Evolutionary conservation across 1,140 invertebrate genomes (phyloP).

Genomic region (Megalonaias nervosa): DNA sequence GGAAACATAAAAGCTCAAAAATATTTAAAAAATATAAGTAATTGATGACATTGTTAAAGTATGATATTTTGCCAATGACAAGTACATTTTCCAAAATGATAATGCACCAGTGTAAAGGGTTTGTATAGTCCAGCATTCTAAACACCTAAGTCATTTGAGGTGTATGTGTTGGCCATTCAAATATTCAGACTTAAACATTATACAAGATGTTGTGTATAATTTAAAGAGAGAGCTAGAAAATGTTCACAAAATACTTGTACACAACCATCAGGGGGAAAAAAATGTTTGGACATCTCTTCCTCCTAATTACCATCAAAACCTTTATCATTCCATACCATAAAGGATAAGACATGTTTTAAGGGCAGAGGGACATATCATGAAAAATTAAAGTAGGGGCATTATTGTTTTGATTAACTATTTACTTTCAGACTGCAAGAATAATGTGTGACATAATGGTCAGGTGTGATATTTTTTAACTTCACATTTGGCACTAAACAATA

Average conservation of each 20-base stretch:
- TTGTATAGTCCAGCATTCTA: not conserved
- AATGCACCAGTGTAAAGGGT: conserved; percentile 11
- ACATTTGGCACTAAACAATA: too few species aligned
- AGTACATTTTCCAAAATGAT: conserved; percentile 23
- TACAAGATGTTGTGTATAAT: conserved; percentile 19
- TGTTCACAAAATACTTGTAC: not conserved
- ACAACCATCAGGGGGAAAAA: too few species aligned
- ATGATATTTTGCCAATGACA: conserved; percentile 10
- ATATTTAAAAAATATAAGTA: conserved; percentile 20
- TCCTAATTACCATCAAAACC: too few species aligned
- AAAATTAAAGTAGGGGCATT: too few species aligned
- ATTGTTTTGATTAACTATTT: too few species aligned
- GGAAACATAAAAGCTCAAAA: conserved; percentile 1
- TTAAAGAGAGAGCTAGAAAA: conserved; percentile 12
- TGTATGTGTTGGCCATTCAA: not conserved
- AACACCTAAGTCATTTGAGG: conserved; percentile 9
- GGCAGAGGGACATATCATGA: too few species aligned
- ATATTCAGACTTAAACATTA: conserved; percentile 20
- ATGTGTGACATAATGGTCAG: too few species aligned
- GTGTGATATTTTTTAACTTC: too few species aligned
- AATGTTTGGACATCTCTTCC: too few species aligned
- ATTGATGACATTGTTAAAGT: conserved; percentile 14
- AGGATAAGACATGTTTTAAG: too few species aligned
- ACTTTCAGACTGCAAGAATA: too few species aligned
- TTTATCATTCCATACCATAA: too few species aligned